Evolutionary conservation across 1,140 invertebrate genomes (phyloP).

Genomic region (Ephestia elutella): DNA sequence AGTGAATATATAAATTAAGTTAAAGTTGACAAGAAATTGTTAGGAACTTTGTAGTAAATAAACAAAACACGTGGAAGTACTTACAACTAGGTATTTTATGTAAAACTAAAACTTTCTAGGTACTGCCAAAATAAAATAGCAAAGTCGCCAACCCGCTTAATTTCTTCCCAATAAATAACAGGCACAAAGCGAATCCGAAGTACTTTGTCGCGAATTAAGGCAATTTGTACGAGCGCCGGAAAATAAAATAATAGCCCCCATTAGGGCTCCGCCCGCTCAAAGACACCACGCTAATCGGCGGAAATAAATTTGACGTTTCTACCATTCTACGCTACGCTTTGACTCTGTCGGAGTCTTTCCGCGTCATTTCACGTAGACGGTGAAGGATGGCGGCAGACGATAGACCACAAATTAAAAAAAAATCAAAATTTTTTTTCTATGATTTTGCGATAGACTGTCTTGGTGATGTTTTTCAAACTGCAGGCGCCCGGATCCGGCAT

Average conservation of each 20-base stretch:
- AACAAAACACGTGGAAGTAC: too few species aligned
- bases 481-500: too few species aligned
- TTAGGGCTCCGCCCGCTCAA: slow-evolving; percentile 38
- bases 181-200: slow-evolving; percentile 29
- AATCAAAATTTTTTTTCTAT: too few species aligned
- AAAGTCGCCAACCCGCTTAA: not conserved
- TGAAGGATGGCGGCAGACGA: not conserved
- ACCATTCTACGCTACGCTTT: slow-evolving; percentile 41
- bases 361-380: slow-evolving; percentile 42
- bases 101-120: not conserved
- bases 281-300: slow-evolving; percentile 52
- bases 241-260: slow-evolving; percentile 68
- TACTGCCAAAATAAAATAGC: not conserved
- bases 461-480: too few species aligned
- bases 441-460: not conserved
- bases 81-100: too few species aligned
- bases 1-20: too few species aligned
- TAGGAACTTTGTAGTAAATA: too few species aligned
- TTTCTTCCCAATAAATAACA: slow-evolving; percentile 5
- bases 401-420: too few species aligned
- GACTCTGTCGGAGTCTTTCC: slow-evolving; percentile 36
- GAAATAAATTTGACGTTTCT: slow-evolving; percentile 65
- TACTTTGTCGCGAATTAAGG: slow-evolving; percentile 63
- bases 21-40: too few species aligned
- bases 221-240: slow-evolving; percentile 60